phyloP scores from a whole-genome alignment of 2,888 invertebrate genomes.

The Eristalis arbustorum region DNA sequence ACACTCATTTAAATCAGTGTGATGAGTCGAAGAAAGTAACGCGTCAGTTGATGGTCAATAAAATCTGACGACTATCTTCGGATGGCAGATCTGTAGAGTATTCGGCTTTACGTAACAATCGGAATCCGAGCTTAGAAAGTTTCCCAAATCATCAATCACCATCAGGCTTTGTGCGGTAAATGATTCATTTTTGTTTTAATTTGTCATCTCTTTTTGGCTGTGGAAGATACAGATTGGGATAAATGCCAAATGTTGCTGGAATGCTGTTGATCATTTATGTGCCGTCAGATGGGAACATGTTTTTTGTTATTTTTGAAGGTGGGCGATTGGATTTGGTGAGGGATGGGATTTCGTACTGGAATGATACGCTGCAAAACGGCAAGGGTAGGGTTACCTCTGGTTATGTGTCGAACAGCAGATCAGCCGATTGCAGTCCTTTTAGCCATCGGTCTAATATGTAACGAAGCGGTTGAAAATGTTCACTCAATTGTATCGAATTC shows the following conservation, averaged over 20 bases:
- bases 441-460: no score
- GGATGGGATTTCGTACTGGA: no score
- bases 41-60: neutral
- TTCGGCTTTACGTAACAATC: neutral
- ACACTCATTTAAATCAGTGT: neutral
- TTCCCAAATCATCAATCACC: neutral
- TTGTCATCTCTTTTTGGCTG: neutral
- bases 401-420: no score
- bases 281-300: no score
- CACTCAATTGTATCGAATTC: no score
- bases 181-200: neutral
- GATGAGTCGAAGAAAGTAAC: neutral
- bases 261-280: no score
- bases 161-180: neutral
- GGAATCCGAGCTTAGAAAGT: neutral
- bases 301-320: no score
- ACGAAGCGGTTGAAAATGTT: no score
- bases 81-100: neutral
- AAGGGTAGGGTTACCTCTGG: no score
- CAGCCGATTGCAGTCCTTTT: no score
- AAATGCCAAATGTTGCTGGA: neutral
- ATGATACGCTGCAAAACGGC: no score
- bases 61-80: neutral
- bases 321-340: no score
- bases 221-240: neutral